Evolutionary conservation across 1,140 invertebrate genomes (phyloP), one percentile per base, ranked within the genome.

Genomic region (Drusus annulatus): DNA sequence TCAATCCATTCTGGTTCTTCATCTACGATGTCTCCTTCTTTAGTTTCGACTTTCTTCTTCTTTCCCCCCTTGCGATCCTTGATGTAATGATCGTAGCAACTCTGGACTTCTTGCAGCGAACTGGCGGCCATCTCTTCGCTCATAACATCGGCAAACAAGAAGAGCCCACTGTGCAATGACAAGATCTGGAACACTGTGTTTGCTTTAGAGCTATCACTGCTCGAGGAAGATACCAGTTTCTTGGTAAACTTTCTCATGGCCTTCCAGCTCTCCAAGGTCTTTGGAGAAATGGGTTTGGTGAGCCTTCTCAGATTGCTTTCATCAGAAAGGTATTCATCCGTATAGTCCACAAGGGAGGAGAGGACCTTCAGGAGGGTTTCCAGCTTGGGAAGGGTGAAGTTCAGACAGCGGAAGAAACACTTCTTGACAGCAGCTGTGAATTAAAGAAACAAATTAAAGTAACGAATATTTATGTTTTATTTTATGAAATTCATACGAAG

Each of bases 1-100:
- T 96, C 94, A 74, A 94, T 91, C 95, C 95, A 96, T 81, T 92
- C 88, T 16, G 93, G 93, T 85, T 95, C 93, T 54, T 91, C 88
- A 50, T 88, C 85, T 19, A 86, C 80, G 16, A 82, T 80, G 51
- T 84, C 84, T 36, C 54, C 83, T 79, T 85, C 78, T 77, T 81
- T 83, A 81, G 74, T 83, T 84, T 79, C 80, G 45, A 88, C 85
- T 84, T 85, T 87, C 83, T 71, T 84, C 84, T 88, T 89, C 83
- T 84, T 85, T 4, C 78, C 80, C 23, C 84, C 85, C 15, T 87
- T 87, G 19, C 86, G 88, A 65, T 88, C 88, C 80, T 91, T 89
- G 65, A 86, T 89, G 15, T 92, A 89, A 86, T 92, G 91, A 71
- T 94, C 90, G 84, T 92, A 94, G 83, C 94, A 95, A 84, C 90